Conservation (phyloP, 1,140 invertebrate genomes). For the Cotesia chilonis region DNA sequence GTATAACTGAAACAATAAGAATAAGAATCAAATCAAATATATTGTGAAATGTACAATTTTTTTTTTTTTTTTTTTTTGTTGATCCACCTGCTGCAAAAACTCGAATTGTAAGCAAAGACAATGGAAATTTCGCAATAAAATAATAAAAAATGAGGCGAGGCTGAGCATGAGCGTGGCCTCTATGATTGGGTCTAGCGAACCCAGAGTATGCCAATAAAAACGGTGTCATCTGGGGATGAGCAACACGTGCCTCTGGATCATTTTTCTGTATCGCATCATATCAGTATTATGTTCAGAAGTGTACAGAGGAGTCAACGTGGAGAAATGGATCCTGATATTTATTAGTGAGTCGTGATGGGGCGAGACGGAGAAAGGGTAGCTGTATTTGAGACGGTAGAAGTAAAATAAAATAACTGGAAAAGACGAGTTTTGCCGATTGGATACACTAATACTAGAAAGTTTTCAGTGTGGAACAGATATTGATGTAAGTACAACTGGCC, state of each 20-base stretch:
- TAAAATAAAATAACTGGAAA: constrained; percentile 17
- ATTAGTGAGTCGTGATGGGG: constrained; percentile 37
- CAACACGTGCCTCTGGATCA: constrained; percentile 52
- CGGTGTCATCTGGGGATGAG: constrained; percentile 53
- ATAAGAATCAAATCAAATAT: too few relatives aligned
- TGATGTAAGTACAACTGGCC: constrained; percentile 15
- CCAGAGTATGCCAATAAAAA: constrained; percentile 56
- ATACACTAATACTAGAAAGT: constrained; percentile 18
- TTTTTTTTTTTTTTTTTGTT: constrained; percentile 14
- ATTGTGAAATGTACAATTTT: too few relatives aligned
- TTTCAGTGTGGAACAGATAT: constrained; percentile 4
- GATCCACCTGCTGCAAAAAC: background rate
- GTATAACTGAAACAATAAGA: too few relatives aligned
- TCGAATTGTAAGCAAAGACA: constrained; percentile 14
- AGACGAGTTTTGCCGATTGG: constrained; percentile 7
- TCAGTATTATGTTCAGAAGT: constrained; percentile 20
- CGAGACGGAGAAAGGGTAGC: constrained; percentile 5
- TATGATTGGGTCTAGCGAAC: constrained; percentile 55
- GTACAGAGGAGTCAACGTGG: constrained; percentile 20
- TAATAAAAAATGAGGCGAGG: too few relatives aligned
- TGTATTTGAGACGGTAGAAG: constrained; percentile 1
- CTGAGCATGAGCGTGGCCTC: background rate
- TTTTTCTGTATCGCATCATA: constrained; percentile 11
- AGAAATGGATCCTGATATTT: constrained; percentile 38
- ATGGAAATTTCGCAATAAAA: background rate